Evolutionary conservation across 2,888 invertebrate genomes (phyloP).

Genomic region (Salticus scenicus): DNA sequence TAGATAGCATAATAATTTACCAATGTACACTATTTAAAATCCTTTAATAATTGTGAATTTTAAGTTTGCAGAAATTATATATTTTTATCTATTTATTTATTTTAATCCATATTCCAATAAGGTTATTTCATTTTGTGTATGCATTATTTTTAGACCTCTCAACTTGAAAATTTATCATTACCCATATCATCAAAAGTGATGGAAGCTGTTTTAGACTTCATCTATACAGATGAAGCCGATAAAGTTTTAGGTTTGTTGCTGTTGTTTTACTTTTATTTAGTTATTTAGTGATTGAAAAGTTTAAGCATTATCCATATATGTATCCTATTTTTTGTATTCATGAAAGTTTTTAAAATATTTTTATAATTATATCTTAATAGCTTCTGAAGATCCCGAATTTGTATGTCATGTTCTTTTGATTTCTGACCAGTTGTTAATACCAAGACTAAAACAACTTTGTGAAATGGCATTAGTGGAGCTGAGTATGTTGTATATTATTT

Average conservation of each 20-base stretch:
- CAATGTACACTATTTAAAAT: too few species aligned
- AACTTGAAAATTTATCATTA: slow-evolving; percentile 74
- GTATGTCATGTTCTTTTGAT: slow-evolving; percentile 85
- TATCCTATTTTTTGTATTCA: too few species aligned
- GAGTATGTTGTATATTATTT: slow-evolving; percentile 74
- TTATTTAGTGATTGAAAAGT: too few species aligned
- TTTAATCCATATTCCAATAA: slow-evolving; percentile 1
- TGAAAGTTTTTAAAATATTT: background rate
- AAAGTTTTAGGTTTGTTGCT: slow-evolving; percentile 73
- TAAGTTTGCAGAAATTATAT: too few species aligned
- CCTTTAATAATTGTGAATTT: too few species aligned
- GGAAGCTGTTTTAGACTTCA: slow-evolving; percentile 83
- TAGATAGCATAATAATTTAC: too few species aligned
- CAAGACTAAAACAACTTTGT: slow-evolving; percentile 83
- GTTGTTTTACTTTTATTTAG: too few species aligned
- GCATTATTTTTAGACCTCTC: slow-evolving; percentile 37
- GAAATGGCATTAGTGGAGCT: slow-evolving; percentile 82
- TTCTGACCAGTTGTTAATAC: slow-evolving; percentile 87
- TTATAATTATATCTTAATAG: slow-evolving; percentile 75
- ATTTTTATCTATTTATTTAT: background rate
- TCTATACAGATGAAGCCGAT: slow-evolving; percentile 84
- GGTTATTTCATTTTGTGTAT: background rate
- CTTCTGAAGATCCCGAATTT: slow-evolving; percentile 82
- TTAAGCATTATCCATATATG: too few species aligned
- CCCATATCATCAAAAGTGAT: slow-evolving; percentile 81